Conservation (phyloP, 2,797 vertebrate genomes). For the Dromococcyx pavoninus region DNA sequence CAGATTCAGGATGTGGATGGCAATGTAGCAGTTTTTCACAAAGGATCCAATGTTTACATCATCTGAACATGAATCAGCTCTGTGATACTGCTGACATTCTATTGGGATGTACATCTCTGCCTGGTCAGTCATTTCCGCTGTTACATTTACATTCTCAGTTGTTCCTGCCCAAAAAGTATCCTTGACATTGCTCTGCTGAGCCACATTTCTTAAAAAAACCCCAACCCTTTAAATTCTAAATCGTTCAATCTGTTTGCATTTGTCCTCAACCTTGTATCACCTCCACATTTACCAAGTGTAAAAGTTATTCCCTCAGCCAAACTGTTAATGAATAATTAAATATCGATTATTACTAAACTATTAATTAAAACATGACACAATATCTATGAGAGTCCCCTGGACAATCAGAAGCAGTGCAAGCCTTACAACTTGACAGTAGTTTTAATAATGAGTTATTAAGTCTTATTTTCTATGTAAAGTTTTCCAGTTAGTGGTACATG, state of each 20-base stretch:
- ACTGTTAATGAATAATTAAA: slow-evolving; percentile 8
- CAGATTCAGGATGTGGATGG: not conserved
- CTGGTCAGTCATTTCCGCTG: not conserved
- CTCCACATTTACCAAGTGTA: not conserved
- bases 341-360: not conserved
- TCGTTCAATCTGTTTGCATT: not conserved
- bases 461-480: not conserved
- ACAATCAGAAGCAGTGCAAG: not conserved
- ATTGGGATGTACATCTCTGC: not conserved
- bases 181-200: not conserved
- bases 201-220: not conserved
- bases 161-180: not conserved
- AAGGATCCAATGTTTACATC: not conserved
- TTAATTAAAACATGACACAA: not conserved
- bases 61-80: not conserved
- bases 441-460: not conserved
- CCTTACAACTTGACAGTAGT: not conserved
- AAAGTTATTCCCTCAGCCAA: not conserved
- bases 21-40: not conserved
- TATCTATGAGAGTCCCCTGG: not conserved
- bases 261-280: not conserved
- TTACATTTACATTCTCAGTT: not conserved
- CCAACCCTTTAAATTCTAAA: not conserved
- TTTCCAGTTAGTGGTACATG: not conserved
- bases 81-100: not conserved